Evolutionary conservation across 2,888 invertebrate genomes (phyloP).

Genomic region (Dugesia japonica): DNA sequence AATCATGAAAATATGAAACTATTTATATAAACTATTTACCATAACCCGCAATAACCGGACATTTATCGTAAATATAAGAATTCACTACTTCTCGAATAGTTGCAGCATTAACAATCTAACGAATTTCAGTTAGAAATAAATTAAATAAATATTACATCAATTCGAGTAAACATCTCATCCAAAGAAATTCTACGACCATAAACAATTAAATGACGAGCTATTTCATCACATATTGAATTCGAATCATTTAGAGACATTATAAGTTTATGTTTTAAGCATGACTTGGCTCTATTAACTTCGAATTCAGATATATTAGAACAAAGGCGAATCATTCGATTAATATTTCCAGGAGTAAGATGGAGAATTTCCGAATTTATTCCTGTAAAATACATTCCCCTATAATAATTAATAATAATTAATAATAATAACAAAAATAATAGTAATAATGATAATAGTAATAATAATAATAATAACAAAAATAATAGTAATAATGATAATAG

Average conservation of each 20-base stretch:
- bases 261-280: neutral
- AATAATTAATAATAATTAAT: too few relatives aligned
- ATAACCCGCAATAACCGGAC: conserved; percentile 28
- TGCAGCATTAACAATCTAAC: neutral
- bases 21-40: too few relatives aligned
- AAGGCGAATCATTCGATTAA: conserved; percentile 10
- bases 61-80: conserved; percentile 29
- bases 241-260: neutral
- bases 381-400: too few relatives aligned
- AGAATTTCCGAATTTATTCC: too few relatives aligned
- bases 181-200: neutral
- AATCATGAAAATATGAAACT: too few relatives aligned
- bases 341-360: too few relatives aligned
- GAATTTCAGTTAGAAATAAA: neutral
- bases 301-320: conserved; percentile 4
- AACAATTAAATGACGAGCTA: neutral
- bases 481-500: too few relatives aligned
- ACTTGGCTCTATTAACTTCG: neutral
- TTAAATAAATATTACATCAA: too few relatives aligned
- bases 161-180: neutral
- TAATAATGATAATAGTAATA: too few relatives aligned
- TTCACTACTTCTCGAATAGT: neutral
- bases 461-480: too few relatives aligned
- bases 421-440: too few relatives aligned
- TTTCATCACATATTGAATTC: neutral